These are phyloP conservation scores for Eucidaris tribuloides DNA, from an alignment of 35 echinoderm and acorn worm species.

Conservation along the genomic window DNA sequence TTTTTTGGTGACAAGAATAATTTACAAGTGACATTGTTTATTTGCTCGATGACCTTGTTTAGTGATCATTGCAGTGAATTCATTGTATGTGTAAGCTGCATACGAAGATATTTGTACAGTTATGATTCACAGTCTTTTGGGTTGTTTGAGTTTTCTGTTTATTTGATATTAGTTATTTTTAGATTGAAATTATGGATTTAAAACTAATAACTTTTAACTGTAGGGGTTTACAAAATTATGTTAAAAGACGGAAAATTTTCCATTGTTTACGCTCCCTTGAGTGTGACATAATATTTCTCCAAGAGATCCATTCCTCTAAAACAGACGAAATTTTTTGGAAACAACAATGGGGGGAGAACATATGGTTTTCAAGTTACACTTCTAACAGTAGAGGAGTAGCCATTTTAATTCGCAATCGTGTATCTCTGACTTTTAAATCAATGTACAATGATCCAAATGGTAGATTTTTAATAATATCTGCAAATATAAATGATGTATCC, in stretches of 20 bases:
- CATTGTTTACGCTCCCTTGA: background rate
- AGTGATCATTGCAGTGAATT: too few species aligned
- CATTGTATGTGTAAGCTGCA: too few species aligned
- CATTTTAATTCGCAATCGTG: background rate
- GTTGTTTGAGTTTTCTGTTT: too few species aligned
- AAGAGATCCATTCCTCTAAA: slow-evolving; percentile 6
- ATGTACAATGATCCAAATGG: too few species aligned
- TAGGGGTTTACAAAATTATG: slow-evolving; percentile 3
- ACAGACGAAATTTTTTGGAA: slow-evolving; percentile 6
- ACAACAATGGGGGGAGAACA: too few species aligned
- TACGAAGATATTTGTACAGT: too few species aligned
- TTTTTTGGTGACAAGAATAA: too few species aligned
- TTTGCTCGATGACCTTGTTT: too few species aligned
- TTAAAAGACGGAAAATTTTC: background rate
- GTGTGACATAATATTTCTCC: background rate
- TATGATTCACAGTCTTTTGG: too few species aligned
- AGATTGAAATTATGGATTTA: background rate
- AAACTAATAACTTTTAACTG: slow-evolving; percentile 12
- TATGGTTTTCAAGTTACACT: too few species aligned
- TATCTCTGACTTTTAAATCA: background rate
- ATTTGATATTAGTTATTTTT: background rate
- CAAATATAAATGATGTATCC: background rate
- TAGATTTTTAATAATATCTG: background rate
- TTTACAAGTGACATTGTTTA: too few species aligned
- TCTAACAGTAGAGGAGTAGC: too few species aligned